Evolutionary conservation across 2,113 vertebrate species (phyloP).

Genomic region (Acinonyx jubatus): DNA sequence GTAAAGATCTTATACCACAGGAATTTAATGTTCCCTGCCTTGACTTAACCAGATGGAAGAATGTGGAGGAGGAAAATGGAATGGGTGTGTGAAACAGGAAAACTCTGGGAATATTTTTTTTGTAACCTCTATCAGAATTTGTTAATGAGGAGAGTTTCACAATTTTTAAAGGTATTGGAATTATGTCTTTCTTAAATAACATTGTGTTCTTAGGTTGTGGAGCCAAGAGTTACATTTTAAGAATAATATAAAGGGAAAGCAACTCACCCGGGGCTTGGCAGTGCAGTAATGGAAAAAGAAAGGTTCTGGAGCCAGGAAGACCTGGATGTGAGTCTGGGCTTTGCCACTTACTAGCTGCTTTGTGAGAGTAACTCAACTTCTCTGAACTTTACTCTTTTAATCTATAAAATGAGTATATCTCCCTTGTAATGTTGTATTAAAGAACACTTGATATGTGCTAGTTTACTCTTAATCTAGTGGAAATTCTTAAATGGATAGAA

Average conservation of each 20-base stretch:
- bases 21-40: background rate
- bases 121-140: background rate
- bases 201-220: background rate
- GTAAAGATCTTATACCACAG: background rate
- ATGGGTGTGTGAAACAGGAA: background rate
- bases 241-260: background rate
- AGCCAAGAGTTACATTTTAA: slow-evolving; percentile 3
- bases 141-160: slow-evolving; percentile 31
- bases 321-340: background rate
- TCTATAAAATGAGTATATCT: background rate
- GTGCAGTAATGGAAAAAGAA: background rate
- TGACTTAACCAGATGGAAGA: background rate
- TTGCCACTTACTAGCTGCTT: background rate
- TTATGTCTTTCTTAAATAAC: background rate
- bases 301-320: background rate
- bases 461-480: background rate
- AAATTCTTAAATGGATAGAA: background rate
- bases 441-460: background rate
- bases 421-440: background rate
- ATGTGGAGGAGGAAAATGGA: background rate
- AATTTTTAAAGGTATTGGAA: background rate
- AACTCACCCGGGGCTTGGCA: background rate
- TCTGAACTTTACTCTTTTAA: background rate
- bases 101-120: background rate
- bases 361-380: background rate